A percentile compares a stretch with the other conserved stretches of the same genome.
These are phyloP conservation scores for Sarcophaga rosellei DNA, from an alignment of 2,888 invertebrate species.

Conservation along the genomic window DNA sequence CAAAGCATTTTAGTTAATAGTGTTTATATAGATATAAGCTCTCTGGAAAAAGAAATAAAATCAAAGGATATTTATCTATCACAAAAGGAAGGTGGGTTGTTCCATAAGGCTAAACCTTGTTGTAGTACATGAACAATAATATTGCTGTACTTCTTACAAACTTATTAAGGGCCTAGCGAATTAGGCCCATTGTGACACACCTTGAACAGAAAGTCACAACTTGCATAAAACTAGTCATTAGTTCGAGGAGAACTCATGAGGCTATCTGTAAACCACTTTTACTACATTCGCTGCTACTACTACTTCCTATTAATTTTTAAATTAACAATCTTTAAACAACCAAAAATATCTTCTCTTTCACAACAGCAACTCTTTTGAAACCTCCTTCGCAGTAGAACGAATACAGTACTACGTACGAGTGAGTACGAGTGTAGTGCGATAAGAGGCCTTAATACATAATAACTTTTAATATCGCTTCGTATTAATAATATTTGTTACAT, in stretches of 20 bases:
- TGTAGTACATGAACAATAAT: too few relatives aligned
- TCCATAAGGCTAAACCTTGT: not conserved
- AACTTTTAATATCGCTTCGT: conserved; percentile 29
- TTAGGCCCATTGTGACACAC: too few relatives aligned
- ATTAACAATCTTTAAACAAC: too few relatives aligned
- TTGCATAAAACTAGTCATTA: too few relatives aligned
- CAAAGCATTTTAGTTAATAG: conserved; percentile 65
- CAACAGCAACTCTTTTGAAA: not conserved
- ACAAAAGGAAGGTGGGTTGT: not conserved
- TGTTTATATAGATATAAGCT: conserved; percentile 55
- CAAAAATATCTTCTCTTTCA: too few relatives aligned
- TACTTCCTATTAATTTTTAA: too few relatives aligned
- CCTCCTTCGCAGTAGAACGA: not conserved
- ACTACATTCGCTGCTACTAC: too few relatives aligned
- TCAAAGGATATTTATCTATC: conserved; percentile 2
- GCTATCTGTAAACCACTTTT: too few relatives aligned
- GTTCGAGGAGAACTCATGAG: too few relatives aligned
- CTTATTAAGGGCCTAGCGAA: too few relatives aligned
- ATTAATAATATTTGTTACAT: conserved; percentile 57
- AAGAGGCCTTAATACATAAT: not conserved
- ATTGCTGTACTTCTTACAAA: too few relatives aligned
- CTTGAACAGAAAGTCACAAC: too few relatives aligned
- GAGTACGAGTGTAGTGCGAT: not conserved
- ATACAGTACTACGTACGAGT: not conserved
- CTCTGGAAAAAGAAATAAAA: conserved; percentile 31